A percentile compares a stretch with the other conserved stretches of the same genome.
Conservation (phyloP, 1,140 invertebrate genomes). For the Eurosta solidaginis region DNA sequence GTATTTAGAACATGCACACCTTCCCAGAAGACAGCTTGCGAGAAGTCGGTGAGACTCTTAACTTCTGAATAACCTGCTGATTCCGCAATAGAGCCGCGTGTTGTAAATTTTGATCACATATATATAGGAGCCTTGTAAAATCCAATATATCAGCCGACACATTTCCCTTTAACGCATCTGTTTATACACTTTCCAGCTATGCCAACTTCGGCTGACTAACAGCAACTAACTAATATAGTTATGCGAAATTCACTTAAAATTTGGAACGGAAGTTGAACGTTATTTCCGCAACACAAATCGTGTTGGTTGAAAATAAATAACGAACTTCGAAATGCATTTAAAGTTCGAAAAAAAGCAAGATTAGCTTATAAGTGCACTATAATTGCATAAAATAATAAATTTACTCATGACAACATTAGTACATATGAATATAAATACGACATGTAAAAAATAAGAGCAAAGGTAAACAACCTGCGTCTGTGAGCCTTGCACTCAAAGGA, state of each 20-base stretch:
- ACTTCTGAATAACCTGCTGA: too few species aligned
- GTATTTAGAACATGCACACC: too few species aligned
- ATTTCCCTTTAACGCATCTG: too few species aligned
- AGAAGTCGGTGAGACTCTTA: too few species aligned
- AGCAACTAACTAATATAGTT: neutral
- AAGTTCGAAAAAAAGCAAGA: neutral
- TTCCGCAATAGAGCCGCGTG: too few species aligned
- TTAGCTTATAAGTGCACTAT: neutral
- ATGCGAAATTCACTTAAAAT: neutral
- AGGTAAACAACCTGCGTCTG: neutral
- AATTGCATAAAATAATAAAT: neutral
- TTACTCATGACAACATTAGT: neutral
- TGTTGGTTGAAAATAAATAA: neutral
- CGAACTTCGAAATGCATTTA: neutral
- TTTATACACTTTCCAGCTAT: too few species aligned
- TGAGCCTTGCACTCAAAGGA: neutral
- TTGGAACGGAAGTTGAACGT: neutral
- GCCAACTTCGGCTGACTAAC: too few species aligned
- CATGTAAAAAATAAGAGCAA: neutral
- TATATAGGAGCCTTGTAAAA: too few species aligned
- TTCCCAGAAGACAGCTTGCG: too few species aligned
- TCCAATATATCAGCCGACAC: too few species aligned
- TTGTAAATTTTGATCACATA: too few species aligned
- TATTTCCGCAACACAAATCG: constrained; percentile 7
- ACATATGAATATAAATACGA: neutral